Percentiles rank a stretch among this genome's conserved stretches.
These are phyloP conservation scores for Dolichopus griseipennis DNA, from an alignment of 2,888 invertebrate genomes.

Conservation along the genomic window DNA sequence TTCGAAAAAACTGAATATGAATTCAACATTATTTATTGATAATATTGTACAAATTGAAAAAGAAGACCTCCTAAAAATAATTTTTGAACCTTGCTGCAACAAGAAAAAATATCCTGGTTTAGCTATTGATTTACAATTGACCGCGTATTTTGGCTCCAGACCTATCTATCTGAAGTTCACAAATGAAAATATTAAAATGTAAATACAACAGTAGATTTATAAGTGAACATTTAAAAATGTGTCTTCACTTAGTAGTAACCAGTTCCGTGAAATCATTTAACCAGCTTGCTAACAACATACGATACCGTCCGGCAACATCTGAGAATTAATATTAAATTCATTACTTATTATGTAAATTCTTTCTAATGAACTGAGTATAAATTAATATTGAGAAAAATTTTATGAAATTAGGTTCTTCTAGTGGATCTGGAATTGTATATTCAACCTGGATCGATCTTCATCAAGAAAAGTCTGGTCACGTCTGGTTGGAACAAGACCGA, in stretches of 20 bases:
- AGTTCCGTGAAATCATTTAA: not conserved
- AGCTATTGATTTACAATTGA: constrained; percentile 1
- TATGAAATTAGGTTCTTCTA: too few relatives aligned
- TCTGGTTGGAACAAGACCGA: too few relatives aligned
- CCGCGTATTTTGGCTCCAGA: constrained; percentile 8
- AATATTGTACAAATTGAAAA: constrained; percentile 8
- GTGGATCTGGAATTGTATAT: too few relatives aligned
- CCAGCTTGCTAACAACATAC: too few relatives aligned
- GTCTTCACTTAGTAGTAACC: constrained; percentile 7
- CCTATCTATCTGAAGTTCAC: constrained; percentile 4
- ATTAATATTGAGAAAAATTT: too few relatives aligned
- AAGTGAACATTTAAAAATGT: constrained; percentile 7
- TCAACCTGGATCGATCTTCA: too few relatives aligned
- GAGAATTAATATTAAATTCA: too few relatives aligned
- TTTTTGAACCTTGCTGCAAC: not conserved
- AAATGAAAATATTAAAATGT: not conserved
- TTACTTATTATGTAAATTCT: too few relatives aligned
- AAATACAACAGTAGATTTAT: constrained; percentile 3
- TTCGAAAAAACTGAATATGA: not conserved
- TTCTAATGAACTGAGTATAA: too few relatives aligned
- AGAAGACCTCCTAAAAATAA: constrained; percentile 8
- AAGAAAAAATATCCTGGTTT: not conserved
- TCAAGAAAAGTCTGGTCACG: too few relatives aligned
- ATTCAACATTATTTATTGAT: not conserved
- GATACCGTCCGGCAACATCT: too few relatives aligned